Percentiles rank a stretch among this genome's conserved stretches.
Conservation (phyloP, 2,797 vertebrate genomes). For the Tiaroga cobitis region DNA sequence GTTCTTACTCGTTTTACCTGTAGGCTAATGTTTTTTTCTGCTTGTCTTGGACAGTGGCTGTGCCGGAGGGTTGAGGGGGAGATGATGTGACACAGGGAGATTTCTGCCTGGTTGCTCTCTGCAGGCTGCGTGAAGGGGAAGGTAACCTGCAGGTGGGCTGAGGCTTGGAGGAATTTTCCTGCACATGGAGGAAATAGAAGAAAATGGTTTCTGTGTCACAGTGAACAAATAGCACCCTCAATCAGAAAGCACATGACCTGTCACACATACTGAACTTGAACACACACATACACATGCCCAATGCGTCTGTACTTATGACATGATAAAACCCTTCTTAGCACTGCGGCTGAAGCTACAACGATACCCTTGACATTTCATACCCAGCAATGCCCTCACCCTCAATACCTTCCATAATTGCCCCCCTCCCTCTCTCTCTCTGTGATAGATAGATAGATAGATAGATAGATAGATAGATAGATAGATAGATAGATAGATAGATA, state of each 20-base stretch:
- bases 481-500: too few species aligned
- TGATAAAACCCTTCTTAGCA: conserved; percentile 19
- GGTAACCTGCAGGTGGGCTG: conserved; percentile 35
- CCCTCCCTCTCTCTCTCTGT: too few species aligned
- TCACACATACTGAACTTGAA: conserved; percentile 19
- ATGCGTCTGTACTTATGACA: neutral
- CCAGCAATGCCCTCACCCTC: neutral
- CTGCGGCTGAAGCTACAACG: neutral
- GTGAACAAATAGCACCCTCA: conserved; percentile 41
- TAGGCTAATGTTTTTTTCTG: conserved; percentile 15
- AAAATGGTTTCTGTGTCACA: conserved; percentile 45
- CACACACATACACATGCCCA: neutral
- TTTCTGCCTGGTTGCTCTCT: conserved; percentile 52
- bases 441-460: too few species aligned
- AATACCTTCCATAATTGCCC: too few species aligned
- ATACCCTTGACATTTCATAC: neutral
- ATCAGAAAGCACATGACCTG: conserved; percentile 42
- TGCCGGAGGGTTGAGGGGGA: conserved; percentile 32
- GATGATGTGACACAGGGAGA: conserved; percentile 43
- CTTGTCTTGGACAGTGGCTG: conserved; percentile 6
- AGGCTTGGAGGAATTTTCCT: conserved; percentile 32
- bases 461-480: too few species aligned
- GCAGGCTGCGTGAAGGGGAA: conserved; percentile 37
- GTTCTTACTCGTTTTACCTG: neutral
- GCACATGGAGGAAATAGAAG: conserved; percentile 39